Conservation (phyloP, 2,797 vertebrate genomes). For the Pantherophis alleghaniensis region DNA sequence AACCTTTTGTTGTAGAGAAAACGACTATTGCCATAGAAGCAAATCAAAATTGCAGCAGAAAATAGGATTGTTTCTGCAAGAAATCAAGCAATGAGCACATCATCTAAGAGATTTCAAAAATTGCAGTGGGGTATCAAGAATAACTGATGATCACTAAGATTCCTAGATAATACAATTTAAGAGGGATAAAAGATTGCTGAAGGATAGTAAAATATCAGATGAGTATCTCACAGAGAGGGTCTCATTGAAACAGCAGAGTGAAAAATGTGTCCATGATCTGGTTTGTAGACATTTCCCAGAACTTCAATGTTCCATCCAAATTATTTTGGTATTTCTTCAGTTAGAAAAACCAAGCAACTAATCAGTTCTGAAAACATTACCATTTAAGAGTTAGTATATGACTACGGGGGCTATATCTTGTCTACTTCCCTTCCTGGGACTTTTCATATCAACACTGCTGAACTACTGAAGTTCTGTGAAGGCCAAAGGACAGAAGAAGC, state of each 20-base stretch:
- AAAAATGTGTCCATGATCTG: neutral
- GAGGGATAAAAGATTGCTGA: neutral
- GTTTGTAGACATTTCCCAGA: neutral
- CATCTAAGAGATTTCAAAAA: neutral
- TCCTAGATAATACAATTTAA: neutral
- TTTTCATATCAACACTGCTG: neutral
- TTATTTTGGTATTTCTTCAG: neutral
- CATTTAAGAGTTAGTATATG: neutral
- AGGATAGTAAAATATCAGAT: neutral
- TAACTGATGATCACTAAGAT: neutral
- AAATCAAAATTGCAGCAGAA: neutral
- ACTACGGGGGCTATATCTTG: neutral
- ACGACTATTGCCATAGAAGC: neutral
- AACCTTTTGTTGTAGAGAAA: neutral
- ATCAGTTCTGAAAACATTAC: neutral
- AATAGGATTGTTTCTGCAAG: neutral
- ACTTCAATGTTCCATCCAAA: neutral
- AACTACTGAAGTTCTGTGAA: neutral
- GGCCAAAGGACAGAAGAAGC: neutral
- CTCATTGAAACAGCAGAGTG: neutral
- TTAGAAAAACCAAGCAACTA: neutral
- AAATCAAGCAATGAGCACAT: neutral
- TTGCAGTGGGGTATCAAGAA: neutral
- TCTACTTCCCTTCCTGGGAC: neutral
- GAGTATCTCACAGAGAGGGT: neutral